Evolutionary conservation across 2,888 invertebrate genomes (phyloP), one percentile per base, ranked within the genome.

Genomic region (Euphydryas editha): DNA sequence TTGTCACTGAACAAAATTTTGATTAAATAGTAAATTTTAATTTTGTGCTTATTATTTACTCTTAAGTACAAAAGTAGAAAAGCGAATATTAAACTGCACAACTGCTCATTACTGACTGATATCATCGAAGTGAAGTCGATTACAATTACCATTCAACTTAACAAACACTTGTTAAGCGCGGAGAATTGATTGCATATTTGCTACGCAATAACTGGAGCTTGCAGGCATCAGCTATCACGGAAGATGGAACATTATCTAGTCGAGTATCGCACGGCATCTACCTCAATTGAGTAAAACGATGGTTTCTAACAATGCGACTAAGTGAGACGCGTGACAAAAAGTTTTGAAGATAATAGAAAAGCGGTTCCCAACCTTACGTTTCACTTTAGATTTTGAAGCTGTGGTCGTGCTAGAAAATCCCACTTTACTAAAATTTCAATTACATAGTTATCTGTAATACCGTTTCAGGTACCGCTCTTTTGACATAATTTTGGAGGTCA

Each of bases 301-400:
- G 78, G 79, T 78, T 79, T 78, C 75, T 77, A 85, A 88, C 86
- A 88, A 86, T 58, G 81, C 77, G 78, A 18, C 54, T 54, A 80
- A 77, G 85, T 82, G 87, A 86, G 85, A 86, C 86, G 86, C 85
- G 83, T 85, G 85, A 87, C 85, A 88, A 90, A 85, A 88, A 87
- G 72, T 79, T 85, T 83, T 81, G 39, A 80, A 80, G 84, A 82
- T 89, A 87, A 88, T 88, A 87, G 51, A 83, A 84, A 75, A 76
- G 76, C 82, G 79, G 83, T 85, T 85, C 81, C 84, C 84, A 86
- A 85, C 85, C 85, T 87, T 85, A 86, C 83, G 81, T 87, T 86
- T 86, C 82, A 83, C 85, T 78, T 85, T 83, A 73, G 77, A 87
- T 86, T 84, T 88, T 47, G 20, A 84, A 86, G 86, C 84, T 85